Conservation (phyloP, 2,888 invertebrate species). For the Cancer borealis region DNA sequence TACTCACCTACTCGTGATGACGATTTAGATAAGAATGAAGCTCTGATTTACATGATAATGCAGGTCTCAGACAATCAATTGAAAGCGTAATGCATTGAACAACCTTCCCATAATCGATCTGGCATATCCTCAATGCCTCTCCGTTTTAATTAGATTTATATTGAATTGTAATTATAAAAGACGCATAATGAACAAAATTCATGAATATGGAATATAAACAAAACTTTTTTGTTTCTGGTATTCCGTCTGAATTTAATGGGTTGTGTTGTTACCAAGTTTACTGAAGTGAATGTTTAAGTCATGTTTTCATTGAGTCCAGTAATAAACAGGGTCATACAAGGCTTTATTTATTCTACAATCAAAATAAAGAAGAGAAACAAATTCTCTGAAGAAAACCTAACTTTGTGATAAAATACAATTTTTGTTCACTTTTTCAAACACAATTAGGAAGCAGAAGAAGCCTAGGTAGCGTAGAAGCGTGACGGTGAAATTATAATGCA, state of each 20-base stretch:
- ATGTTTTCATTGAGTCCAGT: background rate
- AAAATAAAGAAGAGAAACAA: background rate
- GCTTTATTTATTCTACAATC: background rate
- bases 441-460: background rate
- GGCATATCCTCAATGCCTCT: background rate
- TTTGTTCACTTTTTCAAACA: background rate
- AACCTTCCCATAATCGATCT: background rate
- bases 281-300: background rate
- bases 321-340: background rate
- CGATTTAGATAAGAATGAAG: slow-evolving; percentile 10
- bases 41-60: slow-evolving; percentile 20
- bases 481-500: background rate
- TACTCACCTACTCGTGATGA: background rate
- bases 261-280: background rate
- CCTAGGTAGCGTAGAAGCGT: background rate
- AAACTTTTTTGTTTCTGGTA: background rate
- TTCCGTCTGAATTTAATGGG: background rate
- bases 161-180: background rate
- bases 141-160: background rate
- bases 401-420: background rate
- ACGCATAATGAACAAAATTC: background rate
- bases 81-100: background rate
- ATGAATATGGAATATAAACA: background rate
- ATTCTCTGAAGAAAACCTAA: background rate
- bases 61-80: slow-evolving; percentile 1